Conservation (phyloP, 2,888 invertebrate genomes). For the Fabriciana adippe region DNA sequence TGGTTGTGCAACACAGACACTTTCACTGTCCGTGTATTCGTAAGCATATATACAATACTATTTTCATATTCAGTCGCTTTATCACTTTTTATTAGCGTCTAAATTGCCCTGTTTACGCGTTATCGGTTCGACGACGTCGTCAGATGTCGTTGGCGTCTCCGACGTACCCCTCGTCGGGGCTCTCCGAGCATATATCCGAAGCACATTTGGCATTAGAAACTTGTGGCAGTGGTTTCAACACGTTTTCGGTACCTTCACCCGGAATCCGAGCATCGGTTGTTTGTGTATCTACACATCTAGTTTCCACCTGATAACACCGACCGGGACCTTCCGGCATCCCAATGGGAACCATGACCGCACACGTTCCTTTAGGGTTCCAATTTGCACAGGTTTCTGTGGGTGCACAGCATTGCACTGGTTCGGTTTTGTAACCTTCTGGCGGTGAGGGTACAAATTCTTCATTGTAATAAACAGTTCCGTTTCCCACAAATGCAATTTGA, state of each 20-base stretch:
- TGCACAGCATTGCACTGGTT: constrained; percentile 75
- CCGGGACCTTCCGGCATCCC: constrained; percentile 71
- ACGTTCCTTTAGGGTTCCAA: constrained; percentile 78
- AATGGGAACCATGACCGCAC: constrained; percentile 78
- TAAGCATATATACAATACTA: constrained; percentile 59
- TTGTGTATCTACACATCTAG: constrained; percentile 84
- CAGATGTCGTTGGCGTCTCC: constrained; percentile 90
- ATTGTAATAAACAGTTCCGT: constrained; percentile 75
- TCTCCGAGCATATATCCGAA: constrained; percentile 85
- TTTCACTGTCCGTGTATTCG: constrained; percentile 29
- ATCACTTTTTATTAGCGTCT: constrained; percentile 74
- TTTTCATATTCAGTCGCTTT: constrained; percentile 78
- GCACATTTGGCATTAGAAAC: constrained; percentile 76
- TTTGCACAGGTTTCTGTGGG: constrained; percentile 72
- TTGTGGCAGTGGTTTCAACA: constrained; percentile 71
- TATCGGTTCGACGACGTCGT: constrained; percentile 79
- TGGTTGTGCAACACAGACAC: constrained; percentile 43
- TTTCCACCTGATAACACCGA: constrained; percentile 79
- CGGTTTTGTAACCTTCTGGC: constrained; percentile 86
- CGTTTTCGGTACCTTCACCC: constrained; percentile 66
- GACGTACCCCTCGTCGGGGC: constrained; percentile 94
- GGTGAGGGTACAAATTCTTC: constrained; percentile 86
- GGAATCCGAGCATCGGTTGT: constrained; percentile 78
- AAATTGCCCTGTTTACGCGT: constrained; percentile 71
- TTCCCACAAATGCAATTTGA: constrained; percentile 76